Evolutionary conservation across 2,888 invertebrate species (phyloP).

Genomic region (Lepetodrilus schrolli): DNA sequence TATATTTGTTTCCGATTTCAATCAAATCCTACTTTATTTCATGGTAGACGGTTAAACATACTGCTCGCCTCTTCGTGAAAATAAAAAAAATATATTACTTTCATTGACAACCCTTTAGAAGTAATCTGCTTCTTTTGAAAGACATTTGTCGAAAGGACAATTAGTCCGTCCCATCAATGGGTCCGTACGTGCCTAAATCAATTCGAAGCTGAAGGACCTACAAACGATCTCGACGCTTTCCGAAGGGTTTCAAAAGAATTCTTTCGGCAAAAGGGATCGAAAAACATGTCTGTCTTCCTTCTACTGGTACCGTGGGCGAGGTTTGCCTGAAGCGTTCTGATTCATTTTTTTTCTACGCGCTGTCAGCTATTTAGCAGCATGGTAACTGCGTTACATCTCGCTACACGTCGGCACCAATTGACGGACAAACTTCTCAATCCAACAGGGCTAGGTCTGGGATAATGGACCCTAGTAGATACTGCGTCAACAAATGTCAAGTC

Average conservation of each 20-base stretch:
- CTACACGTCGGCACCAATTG: background rate
- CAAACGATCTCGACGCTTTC: conserved; percentile 13
- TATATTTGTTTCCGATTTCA: background rate
- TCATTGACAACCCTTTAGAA: background rate
- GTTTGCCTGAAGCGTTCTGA: background rate
- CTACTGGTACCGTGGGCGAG: background rate
- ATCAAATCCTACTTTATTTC: background rate
- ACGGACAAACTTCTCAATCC: too few relatives aligned
- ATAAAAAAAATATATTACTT: background rate
- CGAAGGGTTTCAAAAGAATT: conserved; percentile 14
- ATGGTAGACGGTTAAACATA: background rate
- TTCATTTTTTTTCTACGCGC: background rate
- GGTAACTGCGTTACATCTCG: conserved; percentile 5
- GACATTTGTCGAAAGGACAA: background rate
- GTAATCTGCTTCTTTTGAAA: background rate
- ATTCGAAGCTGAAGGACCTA: conserved; percentile 8
- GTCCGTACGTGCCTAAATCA: conserved; percentile 13
- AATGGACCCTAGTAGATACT: too few relatives aligned
- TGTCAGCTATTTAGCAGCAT: background rate
- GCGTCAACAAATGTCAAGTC: too few relatives aligned
- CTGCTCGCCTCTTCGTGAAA: background rate
- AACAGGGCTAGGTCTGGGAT: too few relatives aligned
- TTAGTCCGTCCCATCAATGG: background rate
- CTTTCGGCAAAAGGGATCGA: conserved; percentile 15
- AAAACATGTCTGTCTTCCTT: conserved; percentile 10